Evolutionary conservation across 2,888 invertebrate genomes (phyloP).

Genomic region (Apotomis betuletana): DNA sequence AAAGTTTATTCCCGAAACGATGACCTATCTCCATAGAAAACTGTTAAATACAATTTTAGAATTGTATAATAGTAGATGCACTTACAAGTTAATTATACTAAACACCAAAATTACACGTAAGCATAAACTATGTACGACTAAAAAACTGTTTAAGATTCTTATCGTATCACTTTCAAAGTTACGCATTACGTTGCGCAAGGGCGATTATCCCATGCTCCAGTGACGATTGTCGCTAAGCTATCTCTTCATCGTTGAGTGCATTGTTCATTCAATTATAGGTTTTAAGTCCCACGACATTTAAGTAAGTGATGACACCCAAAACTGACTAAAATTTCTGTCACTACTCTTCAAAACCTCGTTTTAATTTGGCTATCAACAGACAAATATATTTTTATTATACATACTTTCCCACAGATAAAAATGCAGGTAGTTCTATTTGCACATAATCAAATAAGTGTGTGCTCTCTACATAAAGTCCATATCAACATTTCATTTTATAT

Average conservation of each 20-base stretch:
- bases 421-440: background rate
- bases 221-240: constrained; percentile 16
- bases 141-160: constrained; percentile 30
- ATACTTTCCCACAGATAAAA: no score
- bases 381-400: no score
- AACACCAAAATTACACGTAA: constrained; percentile 4
- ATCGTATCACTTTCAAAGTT: constrained; percentile 35
- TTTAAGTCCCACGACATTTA: constrained; percentile 23
- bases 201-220: constrained; percentile 38
- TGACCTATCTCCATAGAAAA: no score
- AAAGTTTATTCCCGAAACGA: no score
- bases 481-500: background rate
- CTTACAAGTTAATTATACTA: background rate
- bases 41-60: no score
- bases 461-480: background rate
- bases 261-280: constrained; percentile 29
- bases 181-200: constrained; percentile 37
- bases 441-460: background rate
- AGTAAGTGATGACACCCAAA: background rate
- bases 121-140: constrained; percentile 7
- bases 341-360: no score
- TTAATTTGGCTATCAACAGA: no score
- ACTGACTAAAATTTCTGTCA: no score
- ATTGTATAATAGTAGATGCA: no score
- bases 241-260: constrained; percentile 20